phyloP scores from a whole-genome alignment of 2,797 vertebrate species.

The Semaprochilodus insignis region DNA sequence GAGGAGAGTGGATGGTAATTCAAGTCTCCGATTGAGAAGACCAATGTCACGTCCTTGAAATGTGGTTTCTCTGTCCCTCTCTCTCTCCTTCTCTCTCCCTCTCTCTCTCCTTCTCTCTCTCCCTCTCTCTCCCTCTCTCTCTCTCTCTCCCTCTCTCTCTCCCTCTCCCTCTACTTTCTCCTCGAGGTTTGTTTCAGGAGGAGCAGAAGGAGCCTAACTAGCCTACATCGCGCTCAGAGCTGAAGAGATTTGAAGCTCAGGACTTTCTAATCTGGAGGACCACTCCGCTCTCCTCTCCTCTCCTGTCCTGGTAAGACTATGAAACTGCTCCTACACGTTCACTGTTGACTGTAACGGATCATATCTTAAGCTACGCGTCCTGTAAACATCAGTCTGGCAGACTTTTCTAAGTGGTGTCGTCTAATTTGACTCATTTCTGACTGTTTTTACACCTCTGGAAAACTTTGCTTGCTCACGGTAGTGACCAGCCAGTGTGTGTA shows the following conservation, averaged over 20 bases:
- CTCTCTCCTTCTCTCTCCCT: background rate
- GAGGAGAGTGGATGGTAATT: constrained; percentile 17
- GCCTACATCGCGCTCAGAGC: background rate
- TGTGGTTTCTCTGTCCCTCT: constrained; percentile 18
- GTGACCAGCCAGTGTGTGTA: too few species aligned
- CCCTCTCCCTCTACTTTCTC: background rate
- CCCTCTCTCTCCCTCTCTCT: background rate
- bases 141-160: background rate
- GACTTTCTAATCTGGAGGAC: background rate
- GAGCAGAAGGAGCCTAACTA: background rate
- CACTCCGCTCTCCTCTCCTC: background rate
- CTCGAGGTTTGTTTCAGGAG: constrained; percentile 24
- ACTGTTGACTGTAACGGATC: background rate
- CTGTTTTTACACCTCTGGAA: background rate
- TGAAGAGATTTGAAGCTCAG: constrained; percentile 35
- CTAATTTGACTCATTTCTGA: background rate
- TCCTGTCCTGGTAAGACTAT: constrained; percentile 24
- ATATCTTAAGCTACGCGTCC: background rate
- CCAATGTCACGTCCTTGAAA: constrained; percentile 34
- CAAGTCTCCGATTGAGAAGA: constrained; percentile 24
- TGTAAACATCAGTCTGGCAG: constrained; percentile 1
- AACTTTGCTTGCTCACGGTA: background rate
- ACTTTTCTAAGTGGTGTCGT: background rate
- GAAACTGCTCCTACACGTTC: background rate
- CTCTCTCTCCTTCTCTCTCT: background rate